Percentiles rank a stretch among this genome's conserved stretches.
These are phyloP conservation scores for Montipora sp. DNA, from an alignment of 64 coral and sea anemone genomes.

Conservation along the genomic window DNA sequence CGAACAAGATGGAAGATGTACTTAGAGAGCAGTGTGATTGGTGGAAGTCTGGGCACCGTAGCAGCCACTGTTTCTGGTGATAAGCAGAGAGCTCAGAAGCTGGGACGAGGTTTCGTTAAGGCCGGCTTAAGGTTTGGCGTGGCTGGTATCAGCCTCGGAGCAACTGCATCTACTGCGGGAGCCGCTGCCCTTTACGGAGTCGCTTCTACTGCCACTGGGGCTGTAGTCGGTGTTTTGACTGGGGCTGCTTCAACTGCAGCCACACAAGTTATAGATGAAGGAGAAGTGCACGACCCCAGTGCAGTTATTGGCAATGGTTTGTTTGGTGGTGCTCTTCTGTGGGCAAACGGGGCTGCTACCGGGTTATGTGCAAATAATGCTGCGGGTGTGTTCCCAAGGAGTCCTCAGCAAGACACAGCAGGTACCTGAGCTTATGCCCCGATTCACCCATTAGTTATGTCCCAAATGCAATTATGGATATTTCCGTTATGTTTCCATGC, in stretches of 20 bases:
- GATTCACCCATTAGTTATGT: no score
- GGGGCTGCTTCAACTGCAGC: constrained; percentile 24
- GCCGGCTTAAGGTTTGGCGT: not conserved
- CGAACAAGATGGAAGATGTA: constrained; percentile 15
- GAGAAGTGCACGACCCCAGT: not conserved
- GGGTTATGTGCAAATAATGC: no score
- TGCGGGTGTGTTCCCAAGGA: no score
- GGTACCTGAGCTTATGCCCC: no score
- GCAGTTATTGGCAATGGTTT: constrained; percentile 17
- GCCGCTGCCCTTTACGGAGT: constrained; percentile 1
- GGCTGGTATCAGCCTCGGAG: not conserved
- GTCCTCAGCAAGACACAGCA: no score
- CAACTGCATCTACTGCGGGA: not conserved
- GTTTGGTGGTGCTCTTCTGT: not conserved
- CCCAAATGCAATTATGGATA: no score
- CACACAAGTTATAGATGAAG: constrained; percentile 25
- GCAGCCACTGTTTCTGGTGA: not conserved
- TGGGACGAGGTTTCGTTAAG: not conserved
- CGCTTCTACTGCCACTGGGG: not conserved
- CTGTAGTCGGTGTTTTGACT: not conserved
- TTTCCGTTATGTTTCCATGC: no score
- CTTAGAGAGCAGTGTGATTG: constrained; percentile 35
- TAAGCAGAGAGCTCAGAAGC: not conserved
- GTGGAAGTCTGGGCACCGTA: not conserved
- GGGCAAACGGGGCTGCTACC: no score